Evolutionary conservation across 37 sponge, comb jelly and placozoan genomes (phyloP), one percentile per base, ranked within the genome.

Genomic region (Crambe crambe): DNA sequence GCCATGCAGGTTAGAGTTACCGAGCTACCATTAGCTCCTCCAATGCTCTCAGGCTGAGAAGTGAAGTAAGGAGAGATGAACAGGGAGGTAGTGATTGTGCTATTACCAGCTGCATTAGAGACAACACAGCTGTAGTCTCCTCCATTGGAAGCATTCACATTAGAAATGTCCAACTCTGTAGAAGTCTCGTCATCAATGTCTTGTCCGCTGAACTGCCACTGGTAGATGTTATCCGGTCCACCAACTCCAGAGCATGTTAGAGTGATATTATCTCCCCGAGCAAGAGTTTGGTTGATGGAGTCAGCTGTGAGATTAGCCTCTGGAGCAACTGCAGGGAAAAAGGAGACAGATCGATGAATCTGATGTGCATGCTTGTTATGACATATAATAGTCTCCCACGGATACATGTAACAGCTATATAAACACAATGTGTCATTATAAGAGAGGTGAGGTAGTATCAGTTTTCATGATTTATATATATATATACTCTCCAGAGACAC

Each of bases 51-150:
- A 15, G 27, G 64, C 9, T 15, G 64, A 62, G 64, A 26, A 62
- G n/a, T 62, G 64, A 62, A 8, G 64, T 62, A 62, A n/a, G 64
- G 64, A 26, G 25, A 8, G 6, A 62, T n/a, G 26, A 26, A 62
- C 27, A 62, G 64, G 17, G 64, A 37, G 40, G 12, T 31, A 29
- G 15, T 37, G 37, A 3, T 36, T 12, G 40, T 23, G 12, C 37
- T 40, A 68, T 54, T 74, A 12, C 92, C 89, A 68, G 83, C 92
- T 31, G 57, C 76, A 75, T 92, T 92, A 34, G 44, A 73, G 29
- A 78, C 92, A 22, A n/a, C n/a, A n/a, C n/a, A n/a, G n/a, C n/a
- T n/a, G n/a, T n/a, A n/a, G n/a, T n/a, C n/a, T n/a, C n/a, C 92
- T n/a, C 89, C 87, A 68, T 78, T 76, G 23, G 64, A 30, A 38